phyloP scores from a whole-genome alignment of 2,888 invertebrate species.

The Caenorhabditis drosophilae region DNA sequence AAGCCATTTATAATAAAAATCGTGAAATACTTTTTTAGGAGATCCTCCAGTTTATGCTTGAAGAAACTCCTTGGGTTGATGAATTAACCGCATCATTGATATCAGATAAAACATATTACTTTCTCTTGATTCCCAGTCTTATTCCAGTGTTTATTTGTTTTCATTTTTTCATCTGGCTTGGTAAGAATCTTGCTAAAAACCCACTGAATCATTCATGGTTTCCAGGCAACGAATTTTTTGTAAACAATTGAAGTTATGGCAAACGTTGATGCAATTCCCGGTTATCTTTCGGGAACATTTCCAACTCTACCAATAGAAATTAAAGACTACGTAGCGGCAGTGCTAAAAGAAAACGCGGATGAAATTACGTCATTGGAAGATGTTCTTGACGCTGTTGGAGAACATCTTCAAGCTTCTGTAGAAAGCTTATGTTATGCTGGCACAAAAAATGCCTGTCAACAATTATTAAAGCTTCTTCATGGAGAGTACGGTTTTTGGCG shows the following conservation, averaged over 20 bases:
- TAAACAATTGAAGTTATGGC: constrained; percentile 56
- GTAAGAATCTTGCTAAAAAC: constrained; percentile 16
- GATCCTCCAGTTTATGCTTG: constrained; percentile 24
- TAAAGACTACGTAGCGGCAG: constrained; percentile 55
- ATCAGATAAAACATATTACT: constrained; percentile 44
- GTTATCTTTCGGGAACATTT: constrained; percentile 52
- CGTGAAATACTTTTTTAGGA: not conserved
- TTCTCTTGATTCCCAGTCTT: constrained; percentile 45
- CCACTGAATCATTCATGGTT: no score
- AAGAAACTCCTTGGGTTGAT: constrained; percentile 40
- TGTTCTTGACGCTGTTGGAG: constrained; percentile 64
- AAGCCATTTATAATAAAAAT: not conserved
- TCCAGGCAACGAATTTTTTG: constrained; percentile 54
- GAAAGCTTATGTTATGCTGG: constrained; percentile 45
- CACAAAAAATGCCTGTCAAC: constrained; percentile 52
- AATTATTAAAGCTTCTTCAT: constrained; percentile 58
- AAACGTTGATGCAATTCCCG: constrained; percentile 50
- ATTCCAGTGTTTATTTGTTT: constrained; percentile 51
- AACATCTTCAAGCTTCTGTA: constrained; percentile 51
- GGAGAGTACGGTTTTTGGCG: constrained; percentile 45
- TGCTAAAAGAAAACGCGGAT: constrained; percentile 61
- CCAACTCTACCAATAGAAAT: constrained; percentile 59
- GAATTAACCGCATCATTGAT: constrained; percentile 42
- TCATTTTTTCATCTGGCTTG: constrained; percentile 53
- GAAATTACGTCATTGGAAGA: constrained; percentile 62